Percentiles rank a stretch among this genome's conserved stretches.
These are phyloP conservation scores for Leptinotarsa juncta DNA, from an alignment of 2,888 invertebrate species.

Conservation along the genomic window DNA sequence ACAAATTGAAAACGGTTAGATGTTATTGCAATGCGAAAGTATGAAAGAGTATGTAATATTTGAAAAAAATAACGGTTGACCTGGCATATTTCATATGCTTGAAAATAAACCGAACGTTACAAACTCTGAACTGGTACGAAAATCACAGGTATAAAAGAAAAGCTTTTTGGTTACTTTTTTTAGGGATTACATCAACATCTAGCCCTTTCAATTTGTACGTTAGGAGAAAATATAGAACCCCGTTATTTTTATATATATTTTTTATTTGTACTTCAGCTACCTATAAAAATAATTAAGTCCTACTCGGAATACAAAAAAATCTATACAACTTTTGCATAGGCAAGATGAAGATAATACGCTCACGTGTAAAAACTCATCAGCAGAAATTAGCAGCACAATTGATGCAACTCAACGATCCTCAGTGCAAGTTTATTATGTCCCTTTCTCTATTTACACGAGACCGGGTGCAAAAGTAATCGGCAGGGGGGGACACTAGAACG, in stretches of 20 bases:
- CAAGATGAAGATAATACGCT: slow-evolving; percentile 32
- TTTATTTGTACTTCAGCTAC: slow-evolving; percentile 53
- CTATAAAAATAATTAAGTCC: slow-evolving; percentile 28
- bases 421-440: slow-evolving; percentile 36
- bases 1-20: slow-evolving; percentile 32
- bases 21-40: slow-evolving; percentile 5
- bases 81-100: background rate
- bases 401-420: slow-evolving; percentile 36
- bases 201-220: slow-evolving; percentile 33
- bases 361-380: slow-evolving; percentile 29
- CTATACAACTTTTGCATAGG: slow-evolving; percentile 39
- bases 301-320: slow-evolving; percentile 36
- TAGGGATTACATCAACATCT: slow-evolving; percentile 8
- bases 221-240: slow-evolving; percentile 32
- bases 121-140: background rate
- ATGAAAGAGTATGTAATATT: background rate
- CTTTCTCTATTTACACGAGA: slow-evolving; percentile 42
- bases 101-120: background rate
- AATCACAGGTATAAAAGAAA: background rate
- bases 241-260: slow-evolving; percentile 35
- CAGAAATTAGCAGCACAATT: no score
- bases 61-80: background rate
- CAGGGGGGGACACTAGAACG: background rate
- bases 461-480: slow-evolving; percentile 32
- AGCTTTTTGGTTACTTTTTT: no score